These are phyloP conservation scores for Ephialtes manifestator DNA, from an alignment of 2,888 invertebrate species.

Conservation along the genomic window DNA sequence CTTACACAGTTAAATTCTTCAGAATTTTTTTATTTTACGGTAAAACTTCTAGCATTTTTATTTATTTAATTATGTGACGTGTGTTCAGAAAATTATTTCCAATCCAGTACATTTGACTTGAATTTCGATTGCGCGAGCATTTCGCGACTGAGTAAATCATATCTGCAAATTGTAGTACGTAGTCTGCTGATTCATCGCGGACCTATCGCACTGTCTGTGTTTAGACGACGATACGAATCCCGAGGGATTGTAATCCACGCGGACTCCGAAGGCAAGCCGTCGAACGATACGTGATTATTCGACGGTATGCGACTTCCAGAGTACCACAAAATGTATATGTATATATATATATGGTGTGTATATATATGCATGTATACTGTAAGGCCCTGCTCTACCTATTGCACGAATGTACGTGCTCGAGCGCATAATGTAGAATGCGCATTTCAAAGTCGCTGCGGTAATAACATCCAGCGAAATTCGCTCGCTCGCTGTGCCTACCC, in stretches of 20 bases:
- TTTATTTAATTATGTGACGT: no score
- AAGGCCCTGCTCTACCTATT: slow-evolving; percentile 23
- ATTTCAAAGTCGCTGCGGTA: slow-evolving; percentile 68
- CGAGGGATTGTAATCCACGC: slow-evolving; percentile 59
- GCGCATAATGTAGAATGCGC: slow-evolving; percentile 58
- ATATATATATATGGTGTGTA: no score
- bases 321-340: slow-evolving; percentile 4
- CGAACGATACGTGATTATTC: slow-evolving; percentile 69
- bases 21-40: no score
- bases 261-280: slow-evolving; percentile 44
- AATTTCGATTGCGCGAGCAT: neutral
- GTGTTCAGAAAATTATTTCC: no score
- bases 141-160: slow-evolving; percentile 18
- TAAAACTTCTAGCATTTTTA: no score
- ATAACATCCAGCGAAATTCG: slow-evolving; percentile 65
- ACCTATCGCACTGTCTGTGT: no score
- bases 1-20: no score
- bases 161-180: slow-evolving; percentile 23
- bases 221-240: slow-evolving; percentile 60
- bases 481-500: slow-evolving; percentile 25
- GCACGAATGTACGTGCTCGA: slow-evolving; percentile 45
- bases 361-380: neutral
- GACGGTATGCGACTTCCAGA: slow-evolving; percentile 32
- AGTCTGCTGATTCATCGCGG: neutral
- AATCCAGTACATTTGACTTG: neutral